These are phyloP conservation scores for Drosophila guanche DNA, from an alignment of 1,140 invertebrate species.

Conservation along the genomic window DNA sequence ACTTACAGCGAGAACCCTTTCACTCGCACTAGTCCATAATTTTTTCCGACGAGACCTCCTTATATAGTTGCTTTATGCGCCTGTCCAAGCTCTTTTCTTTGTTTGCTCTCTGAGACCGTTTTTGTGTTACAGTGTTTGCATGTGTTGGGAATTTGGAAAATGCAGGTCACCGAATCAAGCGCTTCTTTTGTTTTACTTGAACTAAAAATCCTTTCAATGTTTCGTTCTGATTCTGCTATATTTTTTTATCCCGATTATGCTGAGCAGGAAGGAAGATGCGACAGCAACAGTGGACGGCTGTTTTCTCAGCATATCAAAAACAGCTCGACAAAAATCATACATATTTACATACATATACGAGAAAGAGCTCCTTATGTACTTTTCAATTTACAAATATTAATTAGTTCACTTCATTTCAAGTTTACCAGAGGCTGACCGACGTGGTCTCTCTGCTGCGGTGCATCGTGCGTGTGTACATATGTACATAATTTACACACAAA, in stretches of 20 bases:
- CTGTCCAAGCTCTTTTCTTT: slow-evolving; percentile 1
- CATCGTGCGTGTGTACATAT: no score
- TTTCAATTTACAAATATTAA: no score
- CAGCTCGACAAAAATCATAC: not conserved
- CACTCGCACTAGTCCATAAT: no score
- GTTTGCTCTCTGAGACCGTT: slow-evolving; percentile 13
- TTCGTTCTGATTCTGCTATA: slow-evolving; percentile 6
- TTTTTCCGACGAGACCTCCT: no score
- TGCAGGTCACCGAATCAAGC: slow-evolving; percentile 55
- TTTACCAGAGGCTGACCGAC: not conserved
- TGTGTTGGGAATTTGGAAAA: slow-evolving; percentile 29
- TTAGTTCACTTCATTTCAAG: no score
- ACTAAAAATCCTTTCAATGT: not conserved
- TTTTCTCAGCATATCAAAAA: slow-evolving; percentile 7
- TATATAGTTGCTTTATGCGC: no score
- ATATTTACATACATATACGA: not conserved
- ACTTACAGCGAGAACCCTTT: no score
- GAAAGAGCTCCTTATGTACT: not conserved
- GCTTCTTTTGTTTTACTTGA: slow-evolving; percentile 5
- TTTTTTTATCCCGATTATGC: slow-evolving; percentile 7
- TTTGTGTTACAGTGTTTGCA: slow-evolving; percentile 17
- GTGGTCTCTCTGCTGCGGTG: no score
- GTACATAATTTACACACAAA: no score
- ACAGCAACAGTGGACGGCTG: not conserved
- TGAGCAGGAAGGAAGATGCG: no score